phyloP scores from a whole-genome alignment of 2,797 vertebrate genomes.

The Phoeniculus purpureus region DNA sequence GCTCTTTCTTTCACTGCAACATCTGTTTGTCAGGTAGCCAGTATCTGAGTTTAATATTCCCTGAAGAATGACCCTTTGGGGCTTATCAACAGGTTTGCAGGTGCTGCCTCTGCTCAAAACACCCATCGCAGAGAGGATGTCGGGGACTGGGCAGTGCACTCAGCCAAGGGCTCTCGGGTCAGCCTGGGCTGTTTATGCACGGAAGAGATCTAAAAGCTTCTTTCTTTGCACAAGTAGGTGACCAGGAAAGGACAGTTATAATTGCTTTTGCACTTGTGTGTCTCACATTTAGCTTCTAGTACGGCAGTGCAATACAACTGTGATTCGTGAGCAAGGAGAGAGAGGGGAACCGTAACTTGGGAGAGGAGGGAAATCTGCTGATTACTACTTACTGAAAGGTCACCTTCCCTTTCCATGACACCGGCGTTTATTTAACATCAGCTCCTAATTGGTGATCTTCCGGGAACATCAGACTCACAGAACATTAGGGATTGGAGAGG shows the following conservation, averaged over 20 bases:
- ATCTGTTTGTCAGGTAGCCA: conserved; percentile 21
- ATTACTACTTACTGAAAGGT: background rate
- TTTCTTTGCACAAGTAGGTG: background rate
- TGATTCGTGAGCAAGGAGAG: background rate
- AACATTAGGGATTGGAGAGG: too few species aligned
- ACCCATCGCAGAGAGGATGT: background rate
- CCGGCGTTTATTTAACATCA: background rate
- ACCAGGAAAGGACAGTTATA: background rate
- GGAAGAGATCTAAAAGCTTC: background rate
- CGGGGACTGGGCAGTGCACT: background rate
- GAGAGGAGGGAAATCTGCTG: background rate
- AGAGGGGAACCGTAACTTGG: background rate
- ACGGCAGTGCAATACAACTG: background rate
- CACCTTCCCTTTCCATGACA: background rate
- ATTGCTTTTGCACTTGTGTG: background rate
- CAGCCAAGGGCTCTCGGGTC: background rate
- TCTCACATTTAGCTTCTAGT: background rate
- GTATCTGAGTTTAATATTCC: background rate
- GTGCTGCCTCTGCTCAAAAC: conserved; percentile 1
- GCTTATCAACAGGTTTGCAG: conserved; percentile 21
- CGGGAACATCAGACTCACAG: background rate
- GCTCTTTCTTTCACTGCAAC: background rate
- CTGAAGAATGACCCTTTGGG: background rate
- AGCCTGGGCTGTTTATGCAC: background rate
- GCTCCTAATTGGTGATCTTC: background rate